Conservation (phyloP, 1,140 invertebrate species). For the Drosophila quadrilineata region DNA sequence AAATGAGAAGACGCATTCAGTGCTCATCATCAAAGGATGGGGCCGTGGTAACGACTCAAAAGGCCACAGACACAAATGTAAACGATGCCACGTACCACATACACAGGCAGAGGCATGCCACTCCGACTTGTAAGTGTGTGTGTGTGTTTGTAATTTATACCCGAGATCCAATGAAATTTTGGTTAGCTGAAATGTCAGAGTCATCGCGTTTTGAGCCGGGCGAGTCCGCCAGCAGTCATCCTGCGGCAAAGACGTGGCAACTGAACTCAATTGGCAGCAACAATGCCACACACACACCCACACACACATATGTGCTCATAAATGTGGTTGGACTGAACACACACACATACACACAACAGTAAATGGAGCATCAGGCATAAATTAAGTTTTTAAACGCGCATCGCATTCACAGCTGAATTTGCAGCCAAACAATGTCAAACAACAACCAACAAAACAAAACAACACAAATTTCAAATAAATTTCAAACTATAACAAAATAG, state of each 20-base stretch:
- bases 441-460: not conserved
- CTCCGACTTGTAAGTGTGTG: not conserved
- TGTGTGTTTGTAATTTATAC: constrained; percentile 36
- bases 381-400: constrained; percentile 39
- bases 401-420: constrained; percentile 31
- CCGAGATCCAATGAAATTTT: constrained; percentile 46
- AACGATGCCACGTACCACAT: constrained; percentile 13
- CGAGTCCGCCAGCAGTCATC: constrained; percentile 1
- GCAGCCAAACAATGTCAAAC: constrained; percentile 11
- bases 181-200: constrained; percentile 13
- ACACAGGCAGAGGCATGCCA: not conserved
- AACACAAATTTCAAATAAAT: not conserved
- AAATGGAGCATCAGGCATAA: constrained; percentile 12
- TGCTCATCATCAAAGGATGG: constrained; percentile 39
- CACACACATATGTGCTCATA: not conserved
- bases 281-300: constrained; percentile 5
- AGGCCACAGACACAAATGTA: constrained; percentile 16
- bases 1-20: constrained; percentile 22
- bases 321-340: constrained; percentile 14
- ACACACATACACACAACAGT: not conserved
- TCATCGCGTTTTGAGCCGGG: constrained; percentile 4
- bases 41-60: constrained; percentile 23
- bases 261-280: constrained; percentile 30
- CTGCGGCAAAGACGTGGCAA: constrained; percentile 1
- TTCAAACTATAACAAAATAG: not conserved